Conservation (phyloP, 2,113 vertebrate species). For the Xenopus laevis region DNA sequence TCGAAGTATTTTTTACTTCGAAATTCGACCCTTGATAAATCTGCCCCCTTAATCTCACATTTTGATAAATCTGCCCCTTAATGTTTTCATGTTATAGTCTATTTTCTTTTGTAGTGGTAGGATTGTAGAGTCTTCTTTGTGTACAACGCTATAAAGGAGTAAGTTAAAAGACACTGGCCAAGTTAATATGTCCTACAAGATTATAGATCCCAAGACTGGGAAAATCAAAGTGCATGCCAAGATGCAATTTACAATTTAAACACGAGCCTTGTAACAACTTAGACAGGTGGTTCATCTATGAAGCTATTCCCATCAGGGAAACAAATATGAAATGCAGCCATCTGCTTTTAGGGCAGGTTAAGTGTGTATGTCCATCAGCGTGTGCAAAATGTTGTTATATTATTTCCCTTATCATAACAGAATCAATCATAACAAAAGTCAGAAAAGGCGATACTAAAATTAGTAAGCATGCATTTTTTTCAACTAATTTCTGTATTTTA, state of each 20-base stretch:
- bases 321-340: slow-evolving; percentile 48
- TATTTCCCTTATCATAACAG: slow-evolving; percentile 7
- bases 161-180: background rate
- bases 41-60: no score
- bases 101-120: no score
- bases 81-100: no score
- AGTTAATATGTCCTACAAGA: background rate
- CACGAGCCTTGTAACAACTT: slow-evolving; percentile 48
- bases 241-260: slow-evolving; percentile 50
- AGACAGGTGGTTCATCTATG: slow-evolving; percentile 55
- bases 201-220: slow-evolving; percentile 29
- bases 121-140: no score
- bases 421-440: slow-evolving; percentile 23
- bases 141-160: no score
- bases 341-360: slow-evolving; percentile 50
- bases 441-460: slow-evolving; percentile 1
- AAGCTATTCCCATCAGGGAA: slow-evolving; percentile 51
- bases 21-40: no score
- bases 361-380: slow-evolving; percentile 13
- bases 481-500: background rate
- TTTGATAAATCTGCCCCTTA: no score
- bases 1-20: no score
- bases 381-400: background rate
- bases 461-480: background rate
- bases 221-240: slow-evolving; percentile 31